A percentile compares a stretch with the other conserved stretches of the same genome.
Conservation (phyloP, 2,113 vertebrate genomes). For the Psophia crepitans region DNA sequence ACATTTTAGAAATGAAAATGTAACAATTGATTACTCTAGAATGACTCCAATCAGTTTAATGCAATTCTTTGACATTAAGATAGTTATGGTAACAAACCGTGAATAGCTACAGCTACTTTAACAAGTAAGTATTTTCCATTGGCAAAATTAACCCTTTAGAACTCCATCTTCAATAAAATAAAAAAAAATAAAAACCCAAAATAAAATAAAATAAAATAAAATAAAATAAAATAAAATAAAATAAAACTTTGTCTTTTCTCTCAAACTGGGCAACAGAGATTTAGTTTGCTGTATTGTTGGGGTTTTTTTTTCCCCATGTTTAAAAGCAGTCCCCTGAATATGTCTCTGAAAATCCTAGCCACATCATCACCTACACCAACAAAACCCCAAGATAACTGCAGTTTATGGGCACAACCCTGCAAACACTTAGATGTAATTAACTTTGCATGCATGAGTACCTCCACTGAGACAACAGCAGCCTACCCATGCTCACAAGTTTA, state of each 20-base stretch:
- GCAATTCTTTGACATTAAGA: background rate
- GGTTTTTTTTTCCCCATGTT: accelerated
- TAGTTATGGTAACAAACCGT: background rate
- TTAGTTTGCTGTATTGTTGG: accelerated
- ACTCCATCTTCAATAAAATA: background rate
- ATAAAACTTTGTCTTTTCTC: background rate
- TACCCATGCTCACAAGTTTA: background rate
- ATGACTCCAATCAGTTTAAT: background rate
- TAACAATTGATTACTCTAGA: background rate
- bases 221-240: background rate
- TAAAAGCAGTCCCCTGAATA: background rate
- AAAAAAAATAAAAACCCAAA: background rate
- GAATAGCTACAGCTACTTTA: background rate
- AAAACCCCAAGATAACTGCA: background rate
- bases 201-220: background rate
- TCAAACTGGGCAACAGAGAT: background rate
- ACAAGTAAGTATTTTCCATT: background rate
- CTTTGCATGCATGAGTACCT: background rate
- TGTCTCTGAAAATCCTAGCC: background rate
- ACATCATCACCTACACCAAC: background rate
- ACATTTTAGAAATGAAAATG: background rate
- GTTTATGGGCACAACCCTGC: background rate
- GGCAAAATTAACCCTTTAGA: background rate
- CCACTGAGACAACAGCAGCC: background rate
- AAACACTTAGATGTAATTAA: background rate